These are phyloP conservation scores for Saccostrea echinata DNA, from an alignment of 1,140 invertebrate genomes.

Conservation along the genomic window DNA sequence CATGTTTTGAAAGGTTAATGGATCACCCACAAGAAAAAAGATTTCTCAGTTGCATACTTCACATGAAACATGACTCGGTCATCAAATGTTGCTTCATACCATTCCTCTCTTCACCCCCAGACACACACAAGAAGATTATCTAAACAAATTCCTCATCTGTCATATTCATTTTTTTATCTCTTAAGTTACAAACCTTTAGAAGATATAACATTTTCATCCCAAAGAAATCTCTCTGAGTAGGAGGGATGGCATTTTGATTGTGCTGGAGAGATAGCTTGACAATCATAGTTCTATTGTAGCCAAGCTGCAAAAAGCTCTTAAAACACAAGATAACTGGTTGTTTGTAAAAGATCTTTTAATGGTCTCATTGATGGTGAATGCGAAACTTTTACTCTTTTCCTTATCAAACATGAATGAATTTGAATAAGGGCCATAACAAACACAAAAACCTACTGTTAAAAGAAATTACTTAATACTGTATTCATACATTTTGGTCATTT, in stretches of 20 bases:
- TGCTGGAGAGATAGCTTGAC: background rate
- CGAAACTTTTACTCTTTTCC: background rate
- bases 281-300: slow-evolving; percentile 27
- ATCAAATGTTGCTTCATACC: too few species aligned
- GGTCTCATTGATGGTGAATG: background rate
- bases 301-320: slow-evolving; percentile 21
- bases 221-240: background rate
- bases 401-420: slow-evolving; percentile 30
- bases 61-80: too few species aligned
- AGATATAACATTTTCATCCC: background rate
- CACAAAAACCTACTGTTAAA: background rate
- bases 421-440: background rate
- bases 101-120: too few species aligned
- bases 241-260: slow-evolving; percentile 31
- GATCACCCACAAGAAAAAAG: too few species aligned
- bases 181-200: background rate
- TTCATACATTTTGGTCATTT: too few species aligned
- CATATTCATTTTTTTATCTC: slow-evolving; percentile 11
- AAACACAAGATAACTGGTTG: slow-evolving; percentile 7
- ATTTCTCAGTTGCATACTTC: too few species aligned
- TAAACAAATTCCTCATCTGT: background rate
- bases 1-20: too few species aligned
- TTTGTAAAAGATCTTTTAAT: background rate
- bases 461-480: background rate
- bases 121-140: background rate